These are phyloP conservation scores for Peromyscus aztecus DNA, from an alignment of 2,797 vertebrate genomes.

Conservation along the genomic window DNA sequence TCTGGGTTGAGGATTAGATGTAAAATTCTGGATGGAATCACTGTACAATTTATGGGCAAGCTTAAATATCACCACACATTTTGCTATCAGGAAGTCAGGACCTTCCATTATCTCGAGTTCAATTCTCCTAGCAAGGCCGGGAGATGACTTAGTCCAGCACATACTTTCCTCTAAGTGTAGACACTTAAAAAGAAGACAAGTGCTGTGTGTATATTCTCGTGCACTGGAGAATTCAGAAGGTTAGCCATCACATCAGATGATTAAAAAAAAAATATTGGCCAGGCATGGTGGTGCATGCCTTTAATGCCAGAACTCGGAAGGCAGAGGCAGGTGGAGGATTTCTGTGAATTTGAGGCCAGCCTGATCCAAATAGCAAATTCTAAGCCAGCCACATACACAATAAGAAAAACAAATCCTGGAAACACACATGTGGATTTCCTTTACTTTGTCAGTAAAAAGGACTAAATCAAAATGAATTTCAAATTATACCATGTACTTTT, in stretches of 20 bases:
- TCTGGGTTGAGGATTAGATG: neutral
- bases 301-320: neutral
- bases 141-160: neutral
- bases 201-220: neutral
- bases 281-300: neutral
- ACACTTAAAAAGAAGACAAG: neutral
- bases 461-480: conserved; percentile 28
- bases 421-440: neutral
- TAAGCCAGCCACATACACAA: neutral
- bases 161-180: neutral
- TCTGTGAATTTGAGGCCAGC: neutral
- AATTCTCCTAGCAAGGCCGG: neutral
- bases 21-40: neutral
- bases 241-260: neutral
- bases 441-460: neutral
- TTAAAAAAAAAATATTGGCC: neutral
- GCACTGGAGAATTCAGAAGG: neutral
- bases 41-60: neutral
- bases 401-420: neutral
- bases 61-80: neutral
- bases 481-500: neutral
- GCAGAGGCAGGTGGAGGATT: neutral
- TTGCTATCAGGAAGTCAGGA: neutral
- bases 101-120: neutral
- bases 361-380: neutral